Evolutionary conservation across 2,797 vertebrate genomes (phyloP), one percentile per base, ranked within the genome.

Genomic region (Myioborus miniatus): DNA sequence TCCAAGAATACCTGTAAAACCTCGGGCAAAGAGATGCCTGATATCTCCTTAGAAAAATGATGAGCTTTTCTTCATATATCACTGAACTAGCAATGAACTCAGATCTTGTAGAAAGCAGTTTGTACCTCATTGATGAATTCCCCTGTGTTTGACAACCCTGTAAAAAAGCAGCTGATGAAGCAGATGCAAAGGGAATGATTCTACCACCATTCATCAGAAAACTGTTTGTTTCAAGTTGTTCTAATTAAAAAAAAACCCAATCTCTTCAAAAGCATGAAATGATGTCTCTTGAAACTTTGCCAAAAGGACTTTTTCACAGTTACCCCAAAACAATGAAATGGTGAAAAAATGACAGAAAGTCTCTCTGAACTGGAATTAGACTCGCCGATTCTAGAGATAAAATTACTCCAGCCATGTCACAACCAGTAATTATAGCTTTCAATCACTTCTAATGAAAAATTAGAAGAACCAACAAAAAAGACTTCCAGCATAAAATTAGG

Each of bases 41-140:
- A 50, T 81, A 30, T 69, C 53, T 91, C 58, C 68, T 77, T 50
- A 68, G 22, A 91, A 94, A 94, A 89, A 30, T 24, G 60, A 85
- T 77, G 89, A 91, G 72, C 43, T 93, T 83, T 91, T 91, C 79
- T 87, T 87, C 82, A 39, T 83, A 20, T 87, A 78, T 94, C 49
- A 85, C n/a, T 94, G 79, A 89, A 91, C 84, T 83, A 89, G 74
- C 34, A 87, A 78, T 91, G 93, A 97, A 96, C 93, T 85, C 60
- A 64, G 52, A 91, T 77, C 53, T 91, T 88, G 65, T 76, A 86
- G 62, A 78, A 94, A 62, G 50, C 20, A 27, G 87, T 80, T 95
- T 83, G 16, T 75, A 80, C 18, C 46, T 83, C 50, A 78, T 11
- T 89, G 84, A 81, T 78, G n/a, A 96, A 94, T 80, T 83, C 69